phyloP scores from a whole-genome alignment of 2,888 invertebrate genomes.

The Congeria kusceri region DNA sequence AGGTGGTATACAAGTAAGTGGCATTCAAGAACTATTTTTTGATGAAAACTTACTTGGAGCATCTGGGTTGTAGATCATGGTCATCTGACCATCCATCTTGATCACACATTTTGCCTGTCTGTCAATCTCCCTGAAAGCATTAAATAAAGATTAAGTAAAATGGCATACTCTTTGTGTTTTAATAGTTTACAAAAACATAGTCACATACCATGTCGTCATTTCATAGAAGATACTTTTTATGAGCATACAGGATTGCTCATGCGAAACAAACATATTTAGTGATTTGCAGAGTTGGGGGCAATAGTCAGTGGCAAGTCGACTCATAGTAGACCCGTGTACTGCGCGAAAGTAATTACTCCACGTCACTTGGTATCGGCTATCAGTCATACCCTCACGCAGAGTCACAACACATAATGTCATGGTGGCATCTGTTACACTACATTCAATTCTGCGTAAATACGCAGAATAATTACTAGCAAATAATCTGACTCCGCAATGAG shows the following conservation, averaged over 20 bases:
- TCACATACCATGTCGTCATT: not conserved
- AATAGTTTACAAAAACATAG: not conserved
- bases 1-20: too few species aligned
- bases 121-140: slow-evolving; percentile 83
- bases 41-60: slow-evolving; percentile 71
- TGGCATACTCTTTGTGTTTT: not conserved
- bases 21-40: too few species aligned
- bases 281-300: not conserved
- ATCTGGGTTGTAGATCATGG: slow-evolving; percentile 77
- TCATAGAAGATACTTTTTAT: not conserved
- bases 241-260: not conserved
- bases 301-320: too few species aligned
- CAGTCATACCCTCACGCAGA: too few species aligned
- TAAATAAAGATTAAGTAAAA: not conserved
- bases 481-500: too few species aligned
- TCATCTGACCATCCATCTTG: slow-evolving; percentile 83
- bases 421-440: too few species aligned
- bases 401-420: too few species aligned
- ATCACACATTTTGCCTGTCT: slow-evolving; percentile 83
- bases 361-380: too few species aligned
- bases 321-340: too few species aligned
- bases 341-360: too few species aligned
- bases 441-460: too few species aligned
- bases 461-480: too few species aligned
- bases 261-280: not conserved